phyloP scores from a whole-genome alignment of 2,888 invertebrate genomes.

The Cryptus armator region DNA sequence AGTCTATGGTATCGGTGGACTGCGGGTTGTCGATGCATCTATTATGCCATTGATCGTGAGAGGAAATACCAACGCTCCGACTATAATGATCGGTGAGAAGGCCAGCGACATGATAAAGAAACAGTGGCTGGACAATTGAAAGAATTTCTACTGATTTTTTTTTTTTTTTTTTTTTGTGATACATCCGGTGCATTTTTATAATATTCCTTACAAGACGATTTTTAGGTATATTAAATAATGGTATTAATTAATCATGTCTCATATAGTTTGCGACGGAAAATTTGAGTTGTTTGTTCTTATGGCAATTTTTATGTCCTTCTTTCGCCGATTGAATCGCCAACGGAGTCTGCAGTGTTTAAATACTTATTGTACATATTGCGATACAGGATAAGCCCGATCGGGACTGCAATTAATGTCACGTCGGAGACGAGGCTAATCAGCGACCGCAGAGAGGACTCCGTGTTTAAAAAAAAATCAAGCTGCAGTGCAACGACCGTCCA shows the following conservation, averaged over 20 bases:
- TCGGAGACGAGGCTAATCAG: constrained; percentile 7
- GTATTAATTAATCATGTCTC: neutral
- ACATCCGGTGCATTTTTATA: neutral
- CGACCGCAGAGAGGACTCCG: neutral
- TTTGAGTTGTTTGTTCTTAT: neutral
- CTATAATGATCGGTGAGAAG: constrained; percentile 87
- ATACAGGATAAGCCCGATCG: neutral
- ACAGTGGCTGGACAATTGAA: constrained; percentile 72
- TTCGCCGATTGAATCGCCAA: neutral
- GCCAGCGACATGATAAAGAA: constrained; percentile 85
- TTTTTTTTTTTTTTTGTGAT: neutral
- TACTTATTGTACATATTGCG: neutral
- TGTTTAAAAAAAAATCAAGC: constrained; percentile 6
- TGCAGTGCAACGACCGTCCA: neutral
- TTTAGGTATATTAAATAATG: neutral
- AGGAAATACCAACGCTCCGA: constrained; percentile 86
- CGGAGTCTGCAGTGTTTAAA: neutral
- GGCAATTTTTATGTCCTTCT: neutral
- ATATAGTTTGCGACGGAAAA: neutral
- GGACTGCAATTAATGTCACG: neutral
- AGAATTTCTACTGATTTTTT: neutral
- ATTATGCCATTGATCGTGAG: constrained; percentile 89
- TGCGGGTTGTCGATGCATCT: constrained; percentile 90
- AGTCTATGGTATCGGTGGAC: constrained; percentile 88
- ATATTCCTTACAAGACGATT: too few relatives aligned